Conservation (phyloP, 1,140 invertebrate genomes). For the Ceratosolen solmsi region DNA sequence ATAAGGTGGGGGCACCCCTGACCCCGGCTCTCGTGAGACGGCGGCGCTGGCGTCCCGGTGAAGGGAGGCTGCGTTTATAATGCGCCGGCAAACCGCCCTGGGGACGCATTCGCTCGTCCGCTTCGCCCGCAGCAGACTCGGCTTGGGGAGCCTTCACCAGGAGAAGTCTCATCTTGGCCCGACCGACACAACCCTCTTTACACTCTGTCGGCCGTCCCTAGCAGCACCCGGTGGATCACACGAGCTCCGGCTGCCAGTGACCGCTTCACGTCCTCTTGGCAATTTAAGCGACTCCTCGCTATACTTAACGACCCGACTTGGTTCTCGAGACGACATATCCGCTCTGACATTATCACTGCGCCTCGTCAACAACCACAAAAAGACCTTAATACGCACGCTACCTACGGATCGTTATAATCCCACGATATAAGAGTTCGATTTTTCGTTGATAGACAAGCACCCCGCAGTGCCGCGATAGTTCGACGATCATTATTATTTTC, state of each 20-base stretch:
- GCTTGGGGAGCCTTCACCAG: constrained; percentile 56
- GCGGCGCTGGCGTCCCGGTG: constrained; percentile 58
- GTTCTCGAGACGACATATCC: no score
- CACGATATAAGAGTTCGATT: no score
- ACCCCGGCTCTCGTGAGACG: constrained; percentile 60
- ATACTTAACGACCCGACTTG: no score
- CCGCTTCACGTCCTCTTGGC: neutral
- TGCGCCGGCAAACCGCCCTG: constrained; percentile 70
- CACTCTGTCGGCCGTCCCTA: neutral
- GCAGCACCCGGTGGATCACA: neutral
- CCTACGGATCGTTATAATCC: no score
- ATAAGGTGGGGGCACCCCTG: constrained; percentile 72
- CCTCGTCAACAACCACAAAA: no score
- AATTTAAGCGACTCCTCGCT: no score
- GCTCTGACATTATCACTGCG: no score
- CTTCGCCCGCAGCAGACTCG: constrained; percentile 70
- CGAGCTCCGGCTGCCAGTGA: neutral
- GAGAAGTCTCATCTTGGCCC: constrained; percentile 16
- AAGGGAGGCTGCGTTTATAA: constrained; percentile 75
- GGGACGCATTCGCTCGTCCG: constrained; percentile 73
- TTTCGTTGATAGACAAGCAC: no score
- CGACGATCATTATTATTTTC: no score
- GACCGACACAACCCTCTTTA: neutral
- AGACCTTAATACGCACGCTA: no score
- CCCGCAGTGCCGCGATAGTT: no score